phyloP scores from a whole-genome alignment of 2,797 vertebrate species.

The Luscinia luscinia region DNA sequence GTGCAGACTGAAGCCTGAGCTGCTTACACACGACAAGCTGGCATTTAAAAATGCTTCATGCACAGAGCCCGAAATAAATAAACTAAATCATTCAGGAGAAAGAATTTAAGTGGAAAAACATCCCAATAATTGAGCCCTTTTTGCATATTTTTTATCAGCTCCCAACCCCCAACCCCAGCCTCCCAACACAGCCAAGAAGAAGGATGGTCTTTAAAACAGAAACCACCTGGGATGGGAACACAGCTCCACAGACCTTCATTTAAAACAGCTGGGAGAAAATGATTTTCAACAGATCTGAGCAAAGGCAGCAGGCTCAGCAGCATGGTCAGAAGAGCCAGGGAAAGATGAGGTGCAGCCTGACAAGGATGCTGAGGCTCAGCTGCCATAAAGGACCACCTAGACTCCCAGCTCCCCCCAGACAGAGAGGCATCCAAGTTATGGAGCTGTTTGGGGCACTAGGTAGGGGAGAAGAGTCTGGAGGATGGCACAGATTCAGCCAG shows the following conservation, averaged over 20 bases:
- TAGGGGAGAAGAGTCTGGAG: not conserved
- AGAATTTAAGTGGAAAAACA: constrained; percentile 27
- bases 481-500: not conserved
- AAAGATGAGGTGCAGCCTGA: not conserved
- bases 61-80: not conserved
- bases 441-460: not conserved
- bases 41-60: constrained; percentile 29
- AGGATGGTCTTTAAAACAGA: not conserved
- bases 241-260: not conserved
- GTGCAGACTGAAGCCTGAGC: not conserved
- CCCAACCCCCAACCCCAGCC: not conserved
- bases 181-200: not conserved
- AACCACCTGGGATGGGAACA: not conserved
- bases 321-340: fast-evolving
- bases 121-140: not conserved
- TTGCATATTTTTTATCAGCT: not conserved
- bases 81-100: constrained; percentile 3
- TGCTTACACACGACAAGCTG: not conserved
- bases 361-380: fast-evolving
- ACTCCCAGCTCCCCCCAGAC: not conserved
- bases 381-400: not conserved
- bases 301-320: not conserved
- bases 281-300: not conserved
- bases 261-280: not conserved
- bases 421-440: fast-evolving